These are phyloP conservation scores for Oenanthe melanoleuca DNA, from an alignment of 2,113 vertebrate species.

Conservation along the genomic window DNA sequence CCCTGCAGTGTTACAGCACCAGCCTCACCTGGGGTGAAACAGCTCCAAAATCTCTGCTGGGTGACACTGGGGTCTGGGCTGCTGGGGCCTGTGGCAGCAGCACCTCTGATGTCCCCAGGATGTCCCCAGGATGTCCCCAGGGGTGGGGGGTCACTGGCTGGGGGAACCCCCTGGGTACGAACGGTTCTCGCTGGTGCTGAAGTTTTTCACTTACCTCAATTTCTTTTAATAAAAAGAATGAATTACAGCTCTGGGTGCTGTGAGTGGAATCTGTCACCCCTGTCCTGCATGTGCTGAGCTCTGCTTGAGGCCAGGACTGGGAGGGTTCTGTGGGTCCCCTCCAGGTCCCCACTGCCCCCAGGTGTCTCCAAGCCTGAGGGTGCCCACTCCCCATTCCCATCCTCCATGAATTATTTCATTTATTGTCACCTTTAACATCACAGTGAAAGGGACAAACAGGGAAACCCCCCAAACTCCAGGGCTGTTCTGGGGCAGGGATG, in stretches of 20 bases:
- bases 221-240: conserved; percentile 64
- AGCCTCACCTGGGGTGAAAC: neutral
- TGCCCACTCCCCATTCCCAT: fast-evolving
- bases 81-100: neutral
- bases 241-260: neutral
- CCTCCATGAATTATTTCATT: fast-evolving
- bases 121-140: neutral
- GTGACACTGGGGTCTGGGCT: fast-evolving
- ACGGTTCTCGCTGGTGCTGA: conserved; percentile 36
- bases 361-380: fast-evolving
- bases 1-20: neutral
- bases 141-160: fast-evolving
- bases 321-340: neutral
- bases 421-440: neutral
- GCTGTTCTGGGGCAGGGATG: fast-evolving
- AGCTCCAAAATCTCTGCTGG: fast-evolving
- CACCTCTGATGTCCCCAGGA: neutral
- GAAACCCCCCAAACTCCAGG: neutral
- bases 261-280: neutral
- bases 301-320: neutral
- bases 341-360: neutral
- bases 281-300: neutral
- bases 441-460: neutral
- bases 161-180: neutral
- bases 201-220: conserved; percentile 60